These are phyloP conservation scores for Trachelus stipa DNA, from an alignment of 2,888 invertebrate species.

Conservation along the genomic window DNA sequence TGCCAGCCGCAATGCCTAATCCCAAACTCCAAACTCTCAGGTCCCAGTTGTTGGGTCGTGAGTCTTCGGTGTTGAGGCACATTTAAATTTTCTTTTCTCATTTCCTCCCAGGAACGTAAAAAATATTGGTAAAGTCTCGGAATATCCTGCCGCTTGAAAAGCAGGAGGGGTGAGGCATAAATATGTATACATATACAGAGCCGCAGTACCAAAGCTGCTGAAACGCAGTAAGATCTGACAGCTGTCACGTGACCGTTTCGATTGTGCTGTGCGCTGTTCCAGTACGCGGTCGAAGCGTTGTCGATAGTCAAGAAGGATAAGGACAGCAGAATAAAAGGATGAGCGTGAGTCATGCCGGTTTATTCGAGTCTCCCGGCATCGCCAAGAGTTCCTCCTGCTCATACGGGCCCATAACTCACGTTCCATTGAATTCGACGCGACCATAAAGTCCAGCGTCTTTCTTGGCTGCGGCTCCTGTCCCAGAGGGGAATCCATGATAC, in stretches of 20 bases:
- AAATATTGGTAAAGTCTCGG: background rate
- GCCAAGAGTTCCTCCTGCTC: conserved; percentile 13
- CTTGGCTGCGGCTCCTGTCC: conserved; percentile 11
- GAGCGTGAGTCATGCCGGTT: conserved; percentile 19
- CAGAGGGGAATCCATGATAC: background rate
- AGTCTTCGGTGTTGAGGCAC: background rate
- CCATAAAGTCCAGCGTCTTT: conserved; percentile 53
- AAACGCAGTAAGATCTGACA: background rate
- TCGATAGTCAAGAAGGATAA: conserved; percentile 3
- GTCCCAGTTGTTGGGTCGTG: background rate
- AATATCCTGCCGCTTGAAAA: background rate
- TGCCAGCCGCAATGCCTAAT: conserved; percentile 27
- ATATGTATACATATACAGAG: background rate
- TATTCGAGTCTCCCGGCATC: conserved; percentile 18
- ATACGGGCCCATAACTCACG: conserved; percentile 43
- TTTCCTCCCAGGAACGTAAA: background rate
- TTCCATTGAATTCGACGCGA: conserved; percentile 53
- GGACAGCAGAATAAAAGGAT: conserved; percentile 14
- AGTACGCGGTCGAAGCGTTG: background rate
- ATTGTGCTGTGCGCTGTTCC: background rate
- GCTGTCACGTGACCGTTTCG: background rate
- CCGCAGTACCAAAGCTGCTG: too few species aligned
- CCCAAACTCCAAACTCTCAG: background rate
- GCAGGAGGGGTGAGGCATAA: background rate
- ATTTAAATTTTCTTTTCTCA: background rate